Base-by-base conservation (phyloP, 2,888 invertebrate species). In the Minunthozetes semirufus region DNA sequence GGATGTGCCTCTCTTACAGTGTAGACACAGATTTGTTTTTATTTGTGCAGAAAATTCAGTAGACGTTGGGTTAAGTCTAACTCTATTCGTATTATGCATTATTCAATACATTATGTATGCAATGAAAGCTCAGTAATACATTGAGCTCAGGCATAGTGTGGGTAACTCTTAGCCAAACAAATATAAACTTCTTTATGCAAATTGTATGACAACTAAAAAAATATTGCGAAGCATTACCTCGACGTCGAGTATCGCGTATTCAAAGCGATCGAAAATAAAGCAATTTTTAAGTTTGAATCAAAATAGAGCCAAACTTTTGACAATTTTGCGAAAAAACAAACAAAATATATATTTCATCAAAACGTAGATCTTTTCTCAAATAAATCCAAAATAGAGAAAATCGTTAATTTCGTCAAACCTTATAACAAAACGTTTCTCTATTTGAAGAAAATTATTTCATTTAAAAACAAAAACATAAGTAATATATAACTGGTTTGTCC, bases 141-240 rank as follows among this genome's bases (percentile, higher is more conserved):
- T 61, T 2, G 17, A 4, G 19, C 19, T n/a, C 6, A 19, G 19
- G 4, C 8, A n/a, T 6, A 53, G 53, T 53, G 53, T n/a, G 53
- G 53, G 29, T 61, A 29, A 61, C 61, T 27, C 61, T 27, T 0
- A 5, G n/a, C 15, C 61, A 66, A 66, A 66, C 38, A 66, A 66
- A 66, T 66, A 66, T 38, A 66, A 66, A 66, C 66, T 66, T 27
- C 17, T 66, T 66, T 66, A 66, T 66, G 66, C 66, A 66, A 66
- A 66, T 66, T 66, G 38, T 1, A 33, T 66, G 66, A 66, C 19
- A n/a, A 66, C 38, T 66, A 38, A 66, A 66, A 66, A 66, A 66
- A 66, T 61, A 61, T 61, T 61, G 27, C 29, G 17, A 27, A 61
- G 27, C 25, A 61, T 61, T 61, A 17, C 61, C 9, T 17, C 17